Conservation (phyloP, 2,888 invertebrate genomes). For the Scaptomyza polygonia region DNA sequence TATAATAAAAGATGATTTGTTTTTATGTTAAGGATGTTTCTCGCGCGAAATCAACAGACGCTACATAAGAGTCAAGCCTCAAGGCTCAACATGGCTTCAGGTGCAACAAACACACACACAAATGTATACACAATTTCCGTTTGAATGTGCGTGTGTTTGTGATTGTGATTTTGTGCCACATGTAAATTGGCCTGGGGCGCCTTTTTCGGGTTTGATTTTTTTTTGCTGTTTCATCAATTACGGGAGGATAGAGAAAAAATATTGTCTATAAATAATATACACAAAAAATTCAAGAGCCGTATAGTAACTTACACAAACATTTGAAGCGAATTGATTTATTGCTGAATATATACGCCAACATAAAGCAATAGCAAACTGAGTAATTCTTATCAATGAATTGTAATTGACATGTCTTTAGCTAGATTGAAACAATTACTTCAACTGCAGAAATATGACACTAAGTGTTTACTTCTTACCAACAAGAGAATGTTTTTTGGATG, state of each 20-base stretch:
- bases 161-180: slow-evolving; percentile 48
- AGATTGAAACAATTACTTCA: no score
- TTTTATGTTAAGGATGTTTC: slow-evolving; percentile 41
- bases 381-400: no score
- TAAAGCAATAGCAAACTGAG: no score
- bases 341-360: no score
- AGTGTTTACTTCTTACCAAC: no score
- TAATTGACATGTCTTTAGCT: no score
- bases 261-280: slow-evolving; percentile 72
- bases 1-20: slow-evolving; percentile 79
- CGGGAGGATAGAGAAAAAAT: no score
- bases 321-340: no score
- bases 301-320: slow-evolving; percentile 17
- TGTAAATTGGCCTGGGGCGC: slow-evolving; percentile 68
- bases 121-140: slow-evolving; percentile 38
- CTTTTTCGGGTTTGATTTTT: slow-evolving; percentile 26
- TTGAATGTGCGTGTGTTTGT: slow-evolving; percentile 14
- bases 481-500: no score
- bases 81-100: slow-evolving; percentile 43
- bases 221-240: slow-evolving; percentile 44
- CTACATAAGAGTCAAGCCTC: slow-evolving; percentile 59
- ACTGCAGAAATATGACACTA: no score
- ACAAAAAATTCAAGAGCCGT: slow-evolving; percentile 11
- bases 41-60: slow-evolving; percentile 71
- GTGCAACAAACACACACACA: slow-evolving; percentile 39